A percentile compares a stretch with the other conserved stretches of the same genome.
phyloP scores from a whole-genome alignment of 1,140 invertebrate species.

The Drosophila biarmipes region DNA sequence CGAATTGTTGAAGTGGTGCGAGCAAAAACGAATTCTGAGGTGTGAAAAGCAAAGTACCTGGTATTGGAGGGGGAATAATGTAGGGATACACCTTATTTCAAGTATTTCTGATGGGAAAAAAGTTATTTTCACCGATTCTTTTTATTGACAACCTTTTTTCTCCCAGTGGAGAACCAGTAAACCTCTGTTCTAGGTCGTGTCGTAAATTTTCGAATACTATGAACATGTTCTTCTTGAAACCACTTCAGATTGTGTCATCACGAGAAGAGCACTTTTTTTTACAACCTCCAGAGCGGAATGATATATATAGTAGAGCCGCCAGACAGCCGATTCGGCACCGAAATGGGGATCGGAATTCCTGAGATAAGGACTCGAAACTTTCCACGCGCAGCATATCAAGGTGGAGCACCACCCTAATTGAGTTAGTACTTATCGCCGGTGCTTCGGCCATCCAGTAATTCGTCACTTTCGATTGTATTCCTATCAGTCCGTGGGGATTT shows the following conservation, averaged over 20 bases:
- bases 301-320: background rate
- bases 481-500: background rate
- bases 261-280: constrained; percentile 6
- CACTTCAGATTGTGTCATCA: constrained; percentile 5
- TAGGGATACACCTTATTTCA: too few species aligned
- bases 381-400: constrained; percentile 13
- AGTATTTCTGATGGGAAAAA: too few species aligned
- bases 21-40: background rate
- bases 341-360: constrained; percentile 13
- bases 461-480: constrained; percentile 31
- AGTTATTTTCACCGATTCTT: too few species aligned
- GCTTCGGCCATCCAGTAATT: constrained; percentile 18
- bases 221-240: background rate
- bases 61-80: background rate
- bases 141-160: background rate
- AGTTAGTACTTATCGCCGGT: constrained; percentile 27
- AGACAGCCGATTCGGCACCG: background rate
- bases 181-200: background rate
- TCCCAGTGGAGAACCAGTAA: background rate
- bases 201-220: background rate
- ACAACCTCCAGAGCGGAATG: background rate
- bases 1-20: constrained; percentile 2
- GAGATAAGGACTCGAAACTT: constrained; percentile 32
- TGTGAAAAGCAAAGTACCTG: background rate
- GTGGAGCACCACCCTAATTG: constrained; percentile 25